A percentile compares a stretch with the other conserved stretches of the same genome.
phyloP scores from a whole-genome alignment of 2,113 vertebrate genomes.

The Pitta sordida region DNA sequence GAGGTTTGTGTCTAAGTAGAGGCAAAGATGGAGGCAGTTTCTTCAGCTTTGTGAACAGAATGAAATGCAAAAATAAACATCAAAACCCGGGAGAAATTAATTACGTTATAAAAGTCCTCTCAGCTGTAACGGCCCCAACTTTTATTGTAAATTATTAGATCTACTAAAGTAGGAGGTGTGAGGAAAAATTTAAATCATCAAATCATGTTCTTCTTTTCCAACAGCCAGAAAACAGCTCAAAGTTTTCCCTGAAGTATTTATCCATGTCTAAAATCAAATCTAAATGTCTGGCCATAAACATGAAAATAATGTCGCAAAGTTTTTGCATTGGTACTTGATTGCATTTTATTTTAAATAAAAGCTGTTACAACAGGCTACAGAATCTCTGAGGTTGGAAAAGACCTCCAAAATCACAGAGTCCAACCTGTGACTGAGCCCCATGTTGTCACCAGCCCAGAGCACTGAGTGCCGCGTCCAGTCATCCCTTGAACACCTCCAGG shows the following conservation, averaged over 20 bases:
- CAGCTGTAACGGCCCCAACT: neutral
- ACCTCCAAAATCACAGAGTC: neutral
- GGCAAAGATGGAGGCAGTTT: neutral
- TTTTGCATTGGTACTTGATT: neutral
- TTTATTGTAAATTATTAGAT: neutral
- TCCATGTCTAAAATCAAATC: neutral
- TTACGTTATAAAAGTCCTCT: neutral
- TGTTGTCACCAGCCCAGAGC: neutral
- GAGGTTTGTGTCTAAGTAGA: neutral
- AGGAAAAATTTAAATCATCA: neutral
- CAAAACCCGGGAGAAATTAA: neutral
- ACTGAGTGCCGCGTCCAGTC: neutral
- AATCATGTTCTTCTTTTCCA: neutral
- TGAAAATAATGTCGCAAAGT: neutral
- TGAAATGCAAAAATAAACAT: neutral
- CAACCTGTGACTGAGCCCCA: neutral
- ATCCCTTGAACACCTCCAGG: neutral
- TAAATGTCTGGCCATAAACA: neutral
- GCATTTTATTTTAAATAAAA: neutral
- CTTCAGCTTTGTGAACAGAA: neutral
- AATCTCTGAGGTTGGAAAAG: neutral
- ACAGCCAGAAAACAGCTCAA: neutral
- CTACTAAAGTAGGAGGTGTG: neutral
- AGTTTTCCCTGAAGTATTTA: neutral
- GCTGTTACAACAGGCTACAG: neutral